A percentile compares a stretch with the other conserved stretches of the same genome.
phyloP scores from a whole-genome alignment of 1,140 invertebrate species.

The Zophobas morio region DNA sequence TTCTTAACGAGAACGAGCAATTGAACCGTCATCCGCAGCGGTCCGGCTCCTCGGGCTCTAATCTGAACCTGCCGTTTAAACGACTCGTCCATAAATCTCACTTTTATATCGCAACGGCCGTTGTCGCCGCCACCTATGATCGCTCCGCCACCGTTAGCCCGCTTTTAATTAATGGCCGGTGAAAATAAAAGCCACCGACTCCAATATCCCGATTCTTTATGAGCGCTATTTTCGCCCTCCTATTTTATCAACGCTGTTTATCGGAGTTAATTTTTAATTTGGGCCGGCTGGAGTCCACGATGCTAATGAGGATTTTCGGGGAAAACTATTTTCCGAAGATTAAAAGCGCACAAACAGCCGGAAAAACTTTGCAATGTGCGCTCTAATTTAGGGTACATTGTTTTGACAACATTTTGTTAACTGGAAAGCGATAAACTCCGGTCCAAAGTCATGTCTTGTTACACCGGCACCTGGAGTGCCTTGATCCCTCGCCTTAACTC shows the following conservation, averaged over 20 bases:
- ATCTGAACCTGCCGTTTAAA: constrained; percentile 51
- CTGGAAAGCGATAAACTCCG: no score
- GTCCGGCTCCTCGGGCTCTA: constrained; percentile 36
- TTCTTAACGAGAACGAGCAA: constrained; percentile 42
- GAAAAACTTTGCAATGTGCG: no score
- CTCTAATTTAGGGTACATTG: no score
- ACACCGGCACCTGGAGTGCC: no score
- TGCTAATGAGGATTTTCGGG: not conserved
- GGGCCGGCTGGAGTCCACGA: not conserved
- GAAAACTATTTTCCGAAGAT: no score
- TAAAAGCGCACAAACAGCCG: no score
- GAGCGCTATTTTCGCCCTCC: constrained; percentile 10
- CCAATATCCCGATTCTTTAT: constrained; percentile 54
- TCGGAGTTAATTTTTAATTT: constrained; percentile 45
- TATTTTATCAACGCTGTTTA: constrained; percentile 24
- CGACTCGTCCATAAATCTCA: constrained; percentile 57
- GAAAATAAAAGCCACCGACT: constrained; percentile 56
- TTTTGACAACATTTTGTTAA: no score
- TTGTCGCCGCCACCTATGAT: constrained; percentile 58
- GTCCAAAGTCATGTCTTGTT: no score
- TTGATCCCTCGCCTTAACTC: no score
- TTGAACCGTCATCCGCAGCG: constrained; percentile 46
- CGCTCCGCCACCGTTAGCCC: constrained; percentile 50
- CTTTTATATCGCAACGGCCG: constrained; percentile 57
- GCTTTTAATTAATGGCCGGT: constrained; percentile 57